Evolutionary conservation across 2,113 vertebrate genomes (phyloP), one percentile per base, ranked within the genome.

Genomic region (Esox niger): DNA sequence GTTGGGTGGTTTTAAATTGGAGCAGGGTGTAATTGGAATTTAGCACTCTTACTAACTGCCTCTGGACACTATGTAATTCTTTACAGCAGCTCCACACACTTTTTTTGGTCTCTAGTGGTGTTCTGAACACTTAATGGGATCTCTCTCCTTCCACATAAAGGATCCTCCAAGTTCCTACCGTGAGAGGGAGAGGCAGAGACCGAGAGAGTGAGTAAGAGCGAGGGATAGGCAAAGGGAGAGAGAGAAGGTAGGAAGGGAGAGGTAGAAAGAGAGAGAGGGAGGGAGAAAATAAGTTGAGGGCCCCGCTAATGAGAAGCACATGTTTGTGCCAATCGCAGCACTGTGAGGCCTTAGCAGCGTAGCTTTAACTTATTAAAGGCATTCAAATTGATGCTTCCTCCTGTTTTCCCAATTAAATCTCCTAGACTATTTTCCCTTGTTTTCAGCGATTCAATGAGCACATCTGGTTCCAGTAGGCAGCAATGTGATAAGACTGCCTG

Each of bases 301-400:
- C 61, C 30, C 13, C 46, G 2, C 87, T 98, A 97, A 98, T 93
- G 93, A 87, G 94, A 94, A 95, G 92, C 95, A 96, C 76, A 94
- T 98, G 95, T 93, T 82, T 78, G 7, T 79, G 84, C 91, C 85
- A 79, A 90, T 86, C 72, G 87, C 75, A 70, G 80, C 87, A 47
- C 56, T 60, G 69, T 35, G 61, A 62, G 69, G 87, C 87, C 90
- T 73, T 79, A 86, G 92, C 88, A 30, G 81, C 88, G 87, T 87
- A 91, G 89, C 93, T 96, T 93, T 88, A 94, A 95, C 92, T 95
- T 95, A 96, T 95, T 96, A 94, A 95, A 93, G 91, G 93, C 91
- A 95, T 94, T 96, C 95, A 96, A 96, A 97, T 93, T 94, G 96
- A 96, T 95, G 93, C 93, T 96, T 96, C 95, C 95, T 95, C 92